Evolutionary conservation across 2,797 vertebrate genomes (phyloP), one percentile per base, ranked within the genome.

Genomic region (Labroides dimidiatus): DNA sequence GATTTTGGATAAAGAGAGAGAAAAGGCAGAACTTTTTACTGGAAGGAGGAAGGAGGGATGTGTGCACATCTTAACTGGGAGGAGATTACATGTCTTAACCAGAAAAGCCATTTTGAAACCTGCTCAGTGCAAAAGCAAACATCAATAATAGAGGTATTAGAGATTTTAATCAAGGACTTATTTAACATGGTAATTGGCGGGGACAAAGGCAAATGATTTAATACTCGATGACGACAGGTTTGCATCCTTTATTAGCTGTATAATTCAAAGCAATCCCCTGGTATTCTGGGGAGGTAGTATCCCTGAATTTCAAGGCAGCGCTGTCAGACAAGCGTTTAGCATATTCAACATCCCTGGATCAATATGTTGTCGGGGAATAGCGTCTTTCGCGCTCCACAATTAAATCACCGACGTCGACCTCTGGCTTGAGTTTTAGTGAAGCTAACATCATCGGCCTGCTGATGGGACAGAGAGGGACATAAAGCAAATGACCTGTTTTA

Each of bases 291-390:
- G 53, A 72, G 64, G 67, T 58, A 53, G 36, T 49, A 42, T 56
- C 52, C 4, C 74, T 48, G 72, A 79, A 82, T 81, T 81, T 84
- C 57, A 83, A 82, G 76, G 76, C 82, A 65, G 70, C 71, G 60
- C 82, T 62, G 30, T 81, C 80, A 73, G 73, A 80, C 56, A 50
- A 81, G 87, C 74, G 81, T 81, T 93, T 91, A 84, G 82, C 89
- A 93, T 93, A 89, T 90, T 91, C 81, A 93, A 82, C 84, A 81
- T 49, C 73, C 66, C 17, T 0, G 17, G 68, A 92, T 94, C 93
- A 75, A 92, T 93, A 91, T 65, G 79, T 85, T 86, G 85, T 85
- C 82, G n/a, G 24, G 64, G 74, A 87, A 80, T 39, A 70, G 80
- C 64, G 58, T 77, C 77, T 86, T 75, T 70, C 19, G 56, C 54